phyloP scores from a whole-genome alignment of 2,888 invertebrate genomes.

The Drosophila greeni region DNA sequence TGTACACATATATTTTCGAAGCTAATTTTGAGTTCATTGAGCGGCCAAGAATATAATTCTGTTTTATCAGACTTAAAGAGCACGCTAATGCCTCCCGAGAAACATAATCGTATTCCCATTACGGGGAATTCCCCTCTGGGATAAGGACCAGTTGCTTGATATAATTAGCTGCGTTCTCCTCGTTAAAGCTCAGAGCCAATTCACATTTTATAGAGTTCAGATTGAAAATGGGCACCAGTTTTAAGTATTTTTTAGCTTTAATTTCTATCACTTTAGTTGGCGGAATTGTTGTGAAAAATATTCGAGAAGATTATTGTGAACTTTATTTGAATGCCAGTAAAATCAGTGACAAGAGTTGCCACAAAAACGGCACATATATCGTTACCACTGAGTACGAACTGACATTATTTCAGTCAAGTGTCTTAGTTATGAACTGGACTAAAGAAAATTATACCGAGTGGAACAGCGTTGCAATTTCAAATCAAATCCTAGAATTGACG shows the following conservation, averaged over 20 bases:
- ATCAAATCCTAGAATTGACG: background rate
- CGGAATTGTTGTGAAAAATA: background rate
- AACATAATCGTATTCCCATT: too few species aligned
- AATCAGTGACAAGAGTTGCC: background rate
- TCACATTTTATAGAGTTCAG: background rate
- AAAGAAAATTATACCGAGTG: too few species aligned
- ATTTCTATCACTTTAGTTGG: background rate
- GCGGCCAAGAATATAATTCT: too few species aligned
- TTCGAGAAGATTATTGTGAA: background rate
- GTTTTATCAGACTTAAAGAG: too few species aligned
- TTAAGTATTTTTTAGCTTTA: background rate
- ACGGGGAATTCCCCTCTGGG: too few species aligned
- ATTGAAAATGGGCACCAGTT: background rate
- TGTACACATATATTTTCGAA: too few species aligned
- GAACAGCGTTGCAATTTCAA: background rate
- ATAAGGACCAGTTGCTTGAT: too few species aligned
- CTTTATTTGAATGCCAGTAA: background rate
- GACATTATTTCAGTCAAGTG: rapidly evolving
- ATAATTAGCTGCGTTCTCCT: too few species aligned
- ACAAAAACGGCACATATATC: background rate
- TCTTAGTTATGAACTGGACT: background rate
- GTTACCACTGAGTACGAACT: background rate
- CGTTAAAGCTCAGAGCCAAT: background rate
- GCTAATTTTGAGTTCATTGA: too few species aligned
- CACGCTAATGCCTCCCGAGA: too few species aligned